phyloP scores from a whole-genome alignment of 2,113 vertebrate species.

The Centropristis striata region DNA sequence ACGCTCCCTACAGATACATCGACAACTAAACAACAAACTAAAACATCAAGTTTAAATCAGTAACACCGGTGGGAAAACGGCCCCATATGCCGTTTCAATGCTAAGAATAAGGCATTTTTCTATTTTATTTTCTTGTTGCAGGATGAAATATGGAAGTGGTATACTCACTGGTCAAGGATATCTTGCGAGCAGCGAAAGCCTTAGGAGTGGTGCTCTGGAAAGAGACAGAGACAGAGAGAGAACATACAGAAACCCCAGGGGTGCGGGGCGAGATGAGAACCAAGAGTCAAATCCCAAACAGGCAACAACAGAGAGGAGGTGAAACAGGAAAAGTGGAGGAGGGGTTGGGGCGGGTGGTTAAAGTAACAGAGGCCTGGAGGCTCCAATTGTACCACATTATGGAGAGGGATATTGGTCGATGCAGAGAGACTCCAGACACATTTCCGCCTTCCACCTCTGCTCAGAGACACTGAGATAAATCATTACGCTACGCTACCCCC shows the following conservation, averaged over 20 bases:
- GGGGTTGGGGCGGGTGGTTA: constrained; percentile 44
- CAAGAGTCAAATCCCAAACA: constrained; percentile 61
- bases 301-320: constrained; percentile 74
- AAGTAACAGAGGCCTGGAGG: constrained; percentile 67
- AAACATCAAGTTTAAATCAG: too few relatives aligned
- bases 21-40: too few relatives aligned
- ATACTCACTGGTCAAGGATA: constrained; percentile 86
- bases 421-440: constrained; percentile 63
- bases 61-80: too few relatives aligned
- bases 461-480: constrained; percentile 50
- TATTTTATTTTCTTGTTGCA: neutral
- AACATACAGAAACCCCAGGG: constrained; percentile 86
- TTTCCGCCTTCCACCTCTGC: constrained; percentile 72
- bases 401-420: constrained; percentile 39
- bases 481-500: neutral
- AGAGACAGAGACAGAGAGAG: constrained; percentile 77
- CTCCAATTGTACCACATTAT: constrained; percentile 70
- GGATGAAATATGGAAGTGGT: neutral
- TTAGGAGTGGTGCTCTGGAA: constrained; percentile 85
- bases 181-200: constrained; percentile 86
- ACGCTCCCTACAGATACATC: too few relatives aligned
- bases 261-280: constrained; percentile 82
- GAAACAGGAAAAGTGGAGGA: constrained; percentile 74
- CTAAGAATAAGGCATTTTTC: neutral
- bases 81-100: neutral